phyloP scores from a whole-genome alignment of 2,888 invertebrate species.

The Cosmopolites sordidus region DNA sequence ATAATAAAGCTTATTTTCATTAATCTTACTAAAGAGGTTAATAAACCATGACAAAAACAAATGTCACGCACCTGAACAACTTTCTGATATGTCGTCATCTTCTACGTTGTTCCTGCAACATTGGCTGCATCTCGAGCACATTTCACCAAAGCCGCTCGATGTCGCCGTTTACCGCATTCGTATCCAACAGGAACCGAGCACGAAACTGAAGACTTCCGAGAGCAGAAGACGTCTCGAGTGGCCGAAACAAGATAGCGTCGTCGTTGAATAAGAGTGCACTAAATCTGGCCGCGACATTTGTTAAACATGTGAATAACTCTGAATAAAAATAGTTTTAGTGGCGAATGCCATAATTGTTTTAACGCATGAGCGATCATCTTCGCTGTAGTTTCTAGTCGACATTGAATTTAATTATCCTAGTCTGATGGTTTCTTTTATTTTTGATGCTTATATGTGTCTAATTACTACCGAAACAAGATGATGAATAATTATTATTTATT shows the following conservation, averaged over 20 bases:
- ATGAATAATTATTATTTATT: no score
- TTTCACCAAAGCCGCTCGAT: conserved; percentile 25
- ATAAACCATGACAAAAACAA: no score
- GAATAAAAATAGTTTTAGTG: neutral
- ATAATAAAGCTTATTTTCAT: no score
- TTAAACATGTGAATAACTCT: no score
- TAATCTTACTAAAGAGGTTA: no score
- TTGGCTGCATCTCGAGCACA: conserved; percentile 48
- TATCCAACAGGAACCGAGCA: no score
- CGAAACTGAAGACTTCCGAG: no score
- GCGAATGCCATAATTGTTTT: neutral
- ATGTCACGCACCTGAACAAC: conserved; percentile 43
- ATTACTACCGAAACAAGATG: no score
- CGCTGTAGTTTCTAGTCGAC: no score
- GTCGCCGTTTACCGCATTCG: neutral
- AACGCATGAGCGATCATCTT: neutral
- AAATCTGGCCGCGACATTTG: neutral
- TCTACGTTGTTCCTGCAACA: conserved; percentile 45
- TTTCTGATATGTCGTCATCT: conserved; percentile 43
- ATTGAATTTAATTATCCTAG: no score
- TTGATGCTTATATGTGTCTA: no score
- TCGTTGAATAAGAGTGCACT: neutral
- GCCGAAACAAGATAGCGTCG: neutral
- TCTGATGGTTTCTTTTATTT: no score
- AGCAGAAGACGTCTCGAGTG: neutral